Evolutionary conservation across 2,113 vertebrate species (phyloP), one percentile per base, ranked within the genome.

Genomic region (Uria lomvia): DNA sequence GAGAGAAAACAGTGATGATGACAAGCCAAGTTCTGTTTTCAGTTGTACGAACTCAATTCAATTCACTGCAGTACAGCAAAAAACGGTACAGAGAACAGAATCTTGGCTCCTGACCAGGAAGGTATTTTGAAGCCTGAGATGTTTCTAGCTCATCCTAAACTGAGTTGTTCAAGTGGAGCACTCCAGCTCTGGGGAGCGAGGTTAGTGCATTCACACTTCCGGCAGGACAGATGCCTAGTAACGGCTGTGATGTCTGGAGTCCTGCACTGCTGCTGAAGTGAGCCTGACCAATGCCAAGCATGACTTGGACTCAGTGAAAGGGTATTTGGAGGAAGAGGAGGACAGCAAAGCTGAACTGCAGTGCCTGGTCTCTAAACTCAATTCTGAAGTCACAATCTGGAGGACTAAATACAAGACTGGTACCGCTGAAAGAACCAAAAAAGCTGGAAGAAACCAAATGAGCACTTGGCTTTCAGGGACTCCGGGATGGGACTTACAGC

Each of bases 381-480:
- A 94, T 75, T 93, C 94, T 1, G 96, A 98, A 73, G 94, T 98
- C 93, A 98, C 97, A 43, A 92, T 97, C 50, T 98, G 98, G 98
- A 98, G 98, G 95, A 98, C 83, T 96, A 98, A 98, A 93, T 92
- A 98, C 3, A 96, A 98, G 84, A 98, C 91, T 0, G 97, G 98
- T 5, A 97, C 96, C 96, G 98, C 67, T 84, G 97, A 98, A 70
- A 97, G 95, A 95, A 98, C 97, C 0, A 40, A 93, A 98, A 93
- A 97, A 98, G 83, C 97, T 98, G 62, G 97, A 98, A 86, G 98
- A 98, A 97, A 98, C 96, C 85, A 98, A 98, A 98, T 95, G 83
- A 97, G 97, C 30, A 7, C 40, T 63, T 24, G 30, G 50, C 34
- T 63, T 67, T 58, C 23, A 36, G 30, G 22, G 66, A 74, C 34